Base-by-base conservation (phyloP, 2,888 invertebrate genomes). In the Drosophila peninsularis region DNA sequence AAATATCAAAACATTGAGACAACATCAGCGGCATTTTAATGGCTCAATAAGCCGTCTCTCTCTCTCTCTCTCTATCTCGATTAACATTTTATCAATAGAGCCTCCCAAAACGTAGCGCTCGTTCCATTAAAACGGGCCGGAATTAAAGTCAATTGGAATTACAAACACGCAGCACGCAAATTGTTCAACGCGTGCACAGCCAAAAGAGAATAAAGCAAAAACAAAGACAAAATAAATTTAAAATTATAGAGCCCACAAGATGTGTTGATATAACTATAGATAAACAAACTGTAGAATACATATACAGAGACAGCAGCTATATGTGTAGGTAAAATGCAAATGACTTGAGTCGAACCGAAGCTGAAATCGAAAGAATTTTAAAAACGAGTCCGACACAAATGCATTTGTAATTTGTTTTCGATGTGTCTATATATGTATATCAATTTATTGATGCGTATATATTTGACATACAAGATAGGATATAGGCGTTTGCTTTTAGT, bases 301-400 rank as follows among this genome's bases (percentile, higher is more conserved):
- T n/a, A 30, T 52, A 50, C 37, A 19, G 34, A 19, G 41, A 14
- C 1, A 47, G 6, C 13, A 34, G 19, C 21, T 42, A 21, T 44
- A 24, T 44, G 14, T 56, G 9, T 45, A 34, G 45, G 39, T 47
- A 24, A 64, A 63, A 69, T 64, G 63, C 52, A 74, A 75, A 78
- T 67, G 37, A 66, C 30, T 68, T 39, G 21, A 27, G 36, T 4
- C n/a, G 42, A 54, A 41, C 36, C 44, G 39, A 45, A 24, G 39
- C 55, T 63, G 61, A 72, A 65, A 58, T 14, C 45, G 24, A 37
- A 60, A 54, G 37, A 58, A 63, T 69, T 70, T 69, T 14, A 62
- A 74, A 74, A 71, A 61, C 44, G 58, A 75, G 63, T 53, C 58
- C 74, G 88, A 82, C 88, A 82, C 75, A 75, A 80, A 79, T 88